These are phyloP conservation scores for Chydorus sphaericus DNA, from an alignment of 2,888 invertebrate species.

Conservation along the genomic window DNA sequence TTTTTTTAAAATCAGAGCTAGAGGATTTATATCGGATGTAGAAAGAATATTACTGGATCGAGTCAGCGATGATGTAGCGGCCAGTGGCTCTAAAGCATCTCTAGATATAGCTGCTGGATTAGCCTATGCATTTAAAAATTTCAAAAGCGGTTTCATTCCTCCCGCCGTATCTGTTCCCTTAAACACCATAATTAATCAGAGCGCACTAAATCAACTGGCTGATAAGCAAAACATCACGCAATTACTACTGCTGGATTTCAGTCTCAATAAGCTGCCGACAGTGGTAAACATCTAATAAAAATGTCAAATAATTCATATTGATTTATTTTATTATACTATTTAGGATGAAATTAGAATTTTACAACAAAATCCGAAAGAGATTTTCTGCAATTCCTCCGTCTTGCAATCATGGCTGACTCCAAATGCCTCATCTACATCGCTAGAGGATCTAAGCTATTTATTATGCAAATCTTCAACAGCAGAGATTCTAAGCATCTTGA, in stretches of 20 bases:
- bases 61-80: conserved; percentile 6
- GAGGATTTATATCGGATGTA: conserved; percentile 10
- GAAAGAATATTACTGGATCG: conserved; percentile 5
- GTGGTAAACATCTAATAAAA: background rate
- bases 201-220: background rate
- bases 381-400: background rate
- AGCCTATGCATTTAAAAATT: background rate
- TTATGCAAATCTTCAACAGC: background rate
- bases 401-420: background rate
- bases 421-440: background rate
- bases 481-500: background rate
- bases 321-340: background rate
- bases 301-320: background rate
- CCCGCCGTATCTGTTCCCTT: background rate
- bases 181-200: background rate
- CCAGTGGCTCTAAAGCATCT: background rate
- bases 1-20: conserved; percentile 8
- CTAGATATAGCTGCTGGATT: background rate
- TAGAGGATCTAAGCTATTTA: background rate
- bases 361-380: background rate
- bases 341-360: background rate
- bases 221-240: background rate
- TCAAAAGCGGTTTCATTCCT: background rate
- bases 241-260: background rate
- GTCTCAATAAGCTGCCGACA: background rate